Evolutionary conservation across 37 sponge, comb jelly and placozoan genomes (phyloP), one percentile per base, ranked within the genome.

Genomic region (Hexactinellida sp.): DNA sequence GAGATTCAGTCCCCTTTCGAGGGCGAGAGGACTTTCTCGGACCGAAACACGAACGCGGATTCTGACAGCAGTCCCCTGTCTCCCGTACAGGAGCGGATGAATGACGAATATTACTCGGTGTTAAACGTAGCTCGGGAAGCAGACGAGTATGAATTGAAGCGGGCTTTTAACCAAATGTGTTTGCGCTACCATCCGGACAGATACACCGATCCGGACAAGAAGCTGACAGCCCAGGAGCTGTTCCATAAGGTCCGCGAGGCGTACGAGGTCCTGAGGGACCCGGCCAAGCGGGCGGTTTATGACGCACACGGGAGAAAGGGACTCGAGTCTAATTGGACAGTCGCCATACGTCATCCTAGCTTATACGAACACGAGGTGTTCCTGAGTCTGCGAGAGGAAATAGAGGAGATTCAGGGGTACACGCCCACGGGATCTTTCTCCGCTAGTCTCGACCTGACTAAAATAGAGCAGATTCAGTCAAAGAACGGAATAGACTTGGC

Each of bases 121-220:
- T 87, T 96, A 37, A 96, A 96, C 51, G 90, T 94, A 16, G 83
- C 83, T 51, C 86, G 83, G 54, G 54, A 82, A 13, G 97, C 97
- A 0, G 85, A 88, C 7, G 88, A 76, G 7, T 97, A 95, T 9
- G 93, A 99, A 37, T 89, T 99, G 36, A 84, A 88, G 23, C 55
- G 84, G 7, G 90, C 99, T 3, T 99, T 92, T 39, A 86, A 92
- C 23, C 89, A 93, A 0, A 87, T 96, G 82, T 91, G 93, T 83
- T 86, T 89, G 36, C 83, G 91, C 37, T 99, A 92, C 86, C 99
- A 99, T 82, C 99, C 99, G 16, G 97, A 94, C 87, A 94, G 89
- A 87, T 85, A 86, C 51, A 85, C 36, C 10, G 85, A 82, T 10
- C 38, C 84, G 23, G 16, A 32, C 16, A 93, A 97, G 82, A 85